Evolutionary conservation across 1,140 invertebrate genomes (phyloP).

Genomic region (Panagrolaimus sp.): DNA sequence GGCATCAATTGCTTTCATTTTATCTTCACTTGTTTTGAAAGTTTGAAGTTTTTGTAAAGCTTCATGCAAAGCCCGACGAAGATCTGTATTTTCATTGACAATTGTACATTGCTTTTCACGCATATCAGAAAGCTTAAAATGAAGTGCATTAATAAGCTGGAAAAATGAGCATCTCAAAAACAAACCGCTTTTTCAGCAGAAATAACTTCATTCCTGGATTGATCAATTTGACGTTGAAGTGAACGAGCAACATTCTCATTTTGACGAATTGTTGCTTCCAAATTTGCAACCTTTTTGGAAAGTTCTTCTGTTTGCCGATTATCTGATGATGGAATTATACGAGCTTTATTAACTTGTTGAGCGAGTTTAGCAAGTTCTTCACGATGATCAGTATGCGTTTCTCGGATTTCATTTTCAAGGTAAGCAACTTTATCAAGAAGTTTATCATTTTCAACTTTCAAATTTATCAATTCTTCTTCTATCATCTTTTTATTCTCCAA

Average conservation of each 20-base stretch:
- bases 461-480: neutral
- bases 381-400: neutral
- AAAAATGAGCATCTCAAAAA: neutral
- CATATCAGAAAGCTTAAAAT: conserved; percentile 10
- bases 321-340: neutral
- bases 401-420: neutral
- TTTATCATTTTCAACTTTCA: neutral
- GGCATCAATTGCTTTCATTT: neutral
- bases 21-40: neutral
- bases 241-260: conserved; percentile 1
- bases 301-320: neutral
- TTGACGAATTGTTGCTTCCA: conserved; percentile 7
- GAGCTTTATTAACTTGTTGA: neutral
- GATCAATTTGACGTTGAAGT: neutral
- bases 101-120: conserved; percentile 11
- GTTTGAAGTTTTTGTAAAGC: neutral
- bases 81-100: conserved; percentile 10
- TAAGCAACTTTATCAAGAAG: neutral
- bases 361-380: conserved; percentile 9
- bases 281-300: neutral
- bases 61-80: neutral
- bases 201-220: neutral
- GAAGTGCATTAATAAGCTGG: neutral
- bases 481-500: neutral
- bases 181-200: neutral